Base-by-base conservation (phyloP, 2,888 invertebrate genomes). In the Linnaemya tessellans region DNA sequence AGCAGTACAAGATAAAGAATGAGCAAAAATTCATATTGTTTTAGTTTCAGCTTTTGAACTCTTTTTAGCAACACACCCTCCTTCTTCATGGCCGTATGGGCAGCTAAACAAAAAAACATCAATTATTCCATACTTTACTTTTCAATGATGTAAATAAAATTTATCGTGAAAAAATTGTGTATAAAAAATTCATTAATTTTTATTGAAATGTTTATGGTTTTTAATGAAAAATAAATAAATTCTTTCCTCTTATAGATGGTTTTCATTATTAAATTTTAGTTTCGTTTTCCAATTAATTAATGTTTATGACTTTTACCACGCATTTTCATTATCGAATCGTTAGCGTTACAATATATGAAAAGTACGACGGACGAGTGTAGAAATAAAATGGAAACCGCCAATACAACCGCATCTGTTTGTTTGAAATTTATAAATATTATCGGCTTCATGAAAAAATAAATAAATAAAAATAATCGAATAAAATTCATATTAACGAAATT, bases 251-350 rank as follows among this genome's bases (percentile, higher is more conserved):
- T 68, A 49, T 62, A 9, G 15, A 56, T 79, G 73, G 62, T 70
- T 71, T 30, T 81, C 65, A 15, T 85, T 75, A 75, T 82, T 77
- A 77, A 65, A 60, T 71, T 84, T 80, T 51, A 77, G 65, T 79
- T 81, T 81, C 70, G 35, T 82, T 85, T 82, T 65, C 71, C 85
- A 85, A 85, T 85, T 85, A 85, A 85, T 85, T 85, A 85, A 85
- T 82, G 85, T 85, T 82, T 85, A 85, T 85, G 85, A 82, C 79
- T 82, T 82, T 82, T 82, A 85, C 85, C 85, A 85, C 85, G 85
- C 85, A 82, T 85, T 85, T 85, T 85, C 75, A 85, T 85, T 85
- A 82, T 73, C 60, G 71, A 85, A 85, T 82, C 82, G 85, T 82
- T 79, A 71, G 79, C 85, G 65, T 43, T 70, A 70, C 60, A 68